A percentile compares a stretch with the other conserved stretches of the same genome.
Evolutionary conservation across 1,140 invertebrate species (phyloP).

Genomic region (Cherax quadricarinatus): DNA sequence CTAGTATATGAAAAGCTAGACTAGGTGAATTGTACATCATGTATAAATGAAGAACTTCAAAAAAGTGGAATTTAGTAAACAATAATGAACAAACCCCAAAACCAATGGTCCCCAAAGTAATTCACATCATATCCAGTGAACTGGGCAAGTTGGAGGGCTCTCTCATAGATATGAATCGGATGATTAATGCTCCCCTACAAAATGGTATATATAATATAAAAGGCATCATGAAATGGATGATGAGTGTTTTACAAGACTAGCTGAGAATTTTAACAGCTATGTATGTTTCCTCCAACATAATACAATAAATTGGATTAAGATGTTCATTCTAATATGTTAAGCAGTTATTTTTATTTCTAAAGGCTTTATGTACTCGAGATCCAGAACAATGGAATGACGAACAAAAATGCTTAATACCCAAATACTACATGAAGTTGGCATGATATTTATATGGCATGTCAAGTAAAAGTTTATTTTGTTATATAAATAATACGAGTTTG

Average conservation of each 20-base stretch:
- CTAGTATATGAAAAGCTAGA: conserved; percentile 34
- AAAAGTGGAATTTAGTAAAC: neutral
- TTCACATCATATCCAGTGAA: neutral
- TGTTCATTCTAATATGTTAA: no score
- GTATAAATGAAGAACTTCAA: neutral
- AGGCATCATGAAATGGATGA: no score
- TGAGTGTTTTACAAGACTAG: no score
- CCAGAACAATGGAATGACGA: neutral
- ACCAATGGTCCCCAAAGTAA: neutral
- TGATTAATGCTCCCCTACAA: neutral
- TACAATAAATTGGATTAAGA: no score
- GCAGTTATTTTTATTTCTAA: no score
- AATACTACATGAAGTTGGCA: no score
- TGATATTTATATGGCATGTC: no score
- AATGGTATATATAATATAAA: no score
- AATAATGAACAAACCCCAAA: neutral
- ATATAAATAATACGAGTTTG: no score
- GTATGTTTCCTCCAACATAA: no score
- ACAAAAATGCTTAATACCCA: neutral
- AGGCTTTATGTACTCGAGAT: neutral
- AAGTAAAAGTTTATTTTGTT: no score
- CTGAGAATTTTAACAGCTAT: no score
- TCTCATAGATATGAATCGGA: neutral
- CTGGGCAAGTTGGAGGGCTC: neutral
- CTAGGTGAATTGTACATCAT: conserved; percentile 54